A percentile compares a stretch with the other conserved stretches of the same genome.
Evolutionary conservation across 2,113 vertebrate species (phyloP).

Genomic region (Tricholaema leucomelas): DNA sequence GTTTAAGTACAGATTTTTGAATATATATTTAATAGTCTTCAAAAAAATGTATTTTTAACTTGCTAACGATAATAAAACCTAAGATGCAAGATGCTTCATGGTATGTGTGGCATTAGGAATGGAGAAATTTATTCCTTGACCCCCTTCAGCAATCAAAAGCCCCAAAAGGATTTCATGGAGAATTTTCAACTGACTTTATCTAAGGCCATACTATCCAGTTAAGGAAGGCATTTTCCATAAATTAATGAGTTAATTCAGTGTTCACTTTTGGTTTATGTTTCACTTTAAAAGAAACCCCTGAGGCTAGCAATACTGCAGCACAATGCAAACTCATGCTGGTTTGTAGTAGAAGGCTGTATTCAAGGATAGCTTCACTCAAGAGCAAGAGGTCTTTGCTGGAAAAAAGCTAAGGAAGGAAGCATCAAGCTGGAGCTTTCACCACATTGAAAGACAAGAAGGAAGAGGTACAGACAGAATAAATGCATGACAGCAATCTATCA

Average conservation of each 20-base stretch:
- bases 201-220: not conserved
- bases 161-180: not conserved
- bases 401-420: not conserved
- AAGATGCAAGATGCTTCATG: not conserved
- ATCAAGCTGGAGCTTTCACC: not conserved
- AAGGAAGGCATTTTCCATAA: slow-evolving; percentile 2
- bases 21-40: not conserved
- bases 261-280: slow-evolving; percentile 12
- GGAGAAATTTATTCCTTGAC: not conserved
- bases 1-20: not conserved
- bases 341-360: not conserved
- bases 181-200: not conserved
- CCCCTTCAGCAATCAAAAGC: not conserved
- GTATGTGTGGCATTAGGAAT: not conserved
- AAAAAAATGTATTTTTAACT: not conserved
- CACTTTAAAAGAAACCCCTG: slow-evolving; percentile 8
- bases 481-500: not conserved
- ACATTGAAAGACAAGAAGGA: not conserved
- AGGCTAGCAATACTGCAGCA: not conserved
- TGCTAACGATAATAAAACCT: not conserved
- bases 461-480: not conserved
- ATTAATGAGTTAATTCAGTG: not conserved
- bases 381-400: not conserved
- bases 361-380: not conserved
- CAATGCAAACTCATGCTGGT: not conserved